Base-by-base conservation (phyloP, 2,888 invertebrate species). In the Malthinus seriepunctatus region DNA sequence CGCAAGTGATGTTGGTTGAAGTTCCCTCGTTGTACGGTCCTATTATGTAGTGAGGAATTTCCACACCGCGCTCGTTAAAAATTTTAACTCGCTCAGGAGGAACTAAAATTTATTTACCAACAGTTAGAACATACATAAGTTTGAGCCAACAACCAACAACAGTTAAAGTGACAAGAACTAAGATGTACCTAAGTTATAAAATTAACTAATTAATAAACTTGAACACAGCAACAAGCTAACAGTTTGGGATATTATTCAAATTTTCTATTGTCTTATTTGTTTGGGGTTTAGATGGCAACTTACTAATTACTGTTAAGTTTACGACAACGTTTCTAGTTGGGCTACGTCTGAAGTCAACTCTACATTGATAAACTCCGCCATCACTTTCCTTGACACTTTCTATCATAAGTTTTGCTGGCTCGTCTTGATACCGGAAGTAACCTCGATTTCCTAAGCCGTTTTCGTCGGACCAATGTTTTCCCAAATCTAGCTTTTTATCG, bases 321-420 rank as follows among this genome's bases (percentile, higher is more conserved):
- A 94, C 90, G 80, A 89, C 88, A 71, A 90, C 85, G 77, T 94
- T 93, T 69, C 92, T 86, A 1, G 94, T 95, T 0, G 93, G 94
- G 8, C 93, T 91, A 76, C 91, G 90, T 76, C 89, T 90, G 81
- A 94, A 95, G 82, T 95, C 95, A 5, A 94, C 93, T 59, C 95
- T 83, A 79, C 95, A 95, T 62, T 93, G 84, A 80, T 94, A 94
- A 62, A 91, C 83, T 9, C 93, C 94, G 1, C 88, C 89, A 74
- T 95, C 94, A 38, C 82, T 82, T 62, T 88, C 88, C 52, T 85
- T 82, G 50, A 92, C 89, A 69, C 84, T 85, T 75, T 90, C 88
- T 58, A 93, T 83, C 67, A 87, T 87, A 65, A 94, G 83, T 63
- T 88, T 88, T 2, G 93, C 90, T 2, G 92, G 90, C 32, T 84